A percentile compares a stretch with the other conserved stretches of the same genome.
Evolutionary conservation across 2,888 invertebrate species (phyloP).

Genomic region (Hirtodrosophila alboralis): DNA sequence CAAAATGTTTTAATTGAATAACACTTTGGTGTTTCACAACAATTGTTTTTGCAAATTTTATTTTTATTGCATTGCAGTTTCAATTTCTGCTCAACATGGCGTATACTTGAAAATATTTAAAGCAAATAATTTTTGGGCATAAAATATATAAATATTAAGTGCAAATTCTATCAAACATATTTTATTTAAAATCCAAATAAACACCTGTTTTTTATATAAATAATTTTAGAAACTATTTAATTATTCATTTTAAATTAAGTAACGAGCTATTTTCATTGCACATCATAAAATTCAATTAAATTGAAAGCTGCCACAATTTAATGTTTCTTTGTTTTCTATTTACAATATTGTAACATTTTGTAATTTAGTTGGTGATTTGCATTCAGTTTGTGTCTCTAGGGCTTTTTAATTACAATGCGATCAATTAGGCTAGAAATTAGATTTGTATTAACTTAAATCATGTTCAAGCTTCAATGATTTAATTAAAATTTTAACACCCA

Average conservation of each 20-base stretch:
- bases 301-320: conserved; percentile 1
- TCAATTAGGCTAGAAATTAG: conserved; percentile 36
- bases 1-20: conserved; percentile 73
- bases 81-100: background rate
- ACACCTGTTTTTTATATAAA: no score
- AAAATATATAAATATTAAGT: no score
- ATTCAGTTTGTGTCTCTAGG: conserved; percentile 2
- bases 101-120: conserved; percentile 1
- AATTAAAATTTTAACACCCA: conserved; percentile 35
- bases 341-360: background rate
- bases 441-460: conserved; percentile 24
- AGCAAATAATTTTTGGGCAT: no score
- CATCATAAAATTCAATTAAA: conserved; percentile 6
- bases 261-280: conserved; percentile 1
- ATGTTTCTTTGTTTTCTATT: conserved; percentile 3
- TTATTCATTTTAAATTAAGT: conserved; percentile 15
- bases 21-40: conserved; percentile 35
- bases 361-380: conserved; percentile 7
- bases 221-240: conserved; percentile 3
- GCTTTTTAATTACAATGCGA: conserved; percentile 2
- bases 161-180: no score
- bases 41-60: background rate
- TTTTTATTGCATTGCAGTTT: background rate
- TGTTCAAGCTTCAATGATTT: conserved; percentile 22
- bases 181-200: no score